phyloP scores from a whole-genome alignment of 2,113 vertebrate species.

The Suricata suricatta region DNA sequence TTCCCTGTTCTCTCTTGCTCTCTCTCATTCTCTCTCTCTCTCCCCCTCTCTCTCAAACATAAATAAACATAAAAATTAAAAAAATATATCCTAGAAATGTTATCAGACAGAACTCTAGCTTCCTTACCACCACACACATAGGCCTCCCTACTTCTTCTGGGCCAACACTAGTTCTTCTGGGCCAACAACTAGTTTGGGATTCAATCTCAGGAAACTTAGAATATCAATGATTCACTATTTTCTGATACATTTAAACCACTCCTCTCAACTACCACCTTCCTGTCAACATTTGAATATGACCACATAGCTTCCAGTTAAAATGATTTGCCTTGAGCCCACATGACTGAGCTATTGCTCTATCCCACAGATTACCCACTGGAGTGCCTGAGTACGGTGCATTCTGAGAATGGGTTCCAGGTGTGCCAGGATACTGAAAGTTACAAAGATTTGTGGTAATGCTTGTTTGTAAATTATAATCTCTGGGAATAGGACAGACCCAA shows the following conservation, averaged over 20 bases:
- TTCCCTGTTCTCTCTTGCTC: too few relatives aligned
- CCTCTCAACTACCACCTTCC: background rate
- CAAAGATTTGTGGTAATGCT: constrained; percentile 63
- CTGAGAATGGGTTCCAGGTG: background rate
- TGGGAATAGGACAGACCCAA: background rate
- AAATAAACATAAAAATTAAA: too few relatives aligned
- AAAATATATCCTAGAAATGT: background rate
- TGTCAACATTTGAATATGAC: background rate
- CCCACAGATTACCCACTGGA: background rate
- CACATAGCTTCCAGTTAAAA: background rate
- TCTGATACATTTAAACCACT: background rate
- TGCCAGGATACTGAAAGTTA: background rate
- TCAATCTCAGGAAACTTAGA: constrained; percentile 16
- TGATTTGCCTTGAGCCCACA: background rate
- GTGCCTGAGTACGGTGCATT: constrained; percentile 7
- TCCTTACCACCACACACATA: background rate
- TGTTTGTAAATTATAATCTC: background rate
- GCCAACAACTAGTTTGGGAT: background rate
- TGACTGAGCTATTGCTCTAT: background rate
- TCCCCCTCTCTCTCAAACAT: too few relatives aligned
- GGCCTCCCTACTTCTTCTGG: background rate
- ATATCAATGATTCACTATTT: background rate
- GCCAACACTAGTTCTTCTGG: background rate
- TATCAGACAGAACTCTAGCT: background rate
- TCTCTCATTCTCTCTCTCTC: too few relatives aligned